Conservation (phyloP, 2,888 invertebrate species). For the Phytoseiulus persimilis region DNA sequence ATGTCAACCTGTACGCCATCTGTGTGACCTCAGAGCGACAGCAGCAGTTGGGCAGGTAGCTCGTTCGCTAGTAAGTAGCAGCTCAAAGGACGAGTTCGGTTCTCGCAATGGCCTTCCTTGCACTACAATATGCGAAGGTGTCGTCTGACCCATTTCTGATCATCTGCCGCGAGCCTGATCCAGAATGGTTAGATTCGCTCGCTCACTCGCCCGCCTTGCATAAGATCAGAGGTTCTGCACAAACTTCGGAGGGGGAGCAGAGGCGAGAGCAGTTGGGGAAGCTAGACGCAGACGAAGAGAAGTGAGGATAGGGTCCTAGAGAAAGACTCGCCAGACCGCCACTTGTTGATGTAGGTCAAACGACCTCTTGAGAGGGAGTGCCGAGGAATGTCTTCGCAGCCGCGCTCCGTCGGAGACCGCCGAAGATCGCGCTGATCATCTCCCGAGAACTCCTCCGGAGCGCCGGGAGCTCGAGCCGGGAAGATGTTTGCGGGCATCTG, state of each 20-base stretch:
- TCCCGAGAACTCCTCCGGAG: neutral
- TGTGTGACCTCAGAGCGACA: neutral
- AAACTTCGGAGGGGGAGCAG: neutral
- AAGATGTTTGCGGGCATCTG: neutral
- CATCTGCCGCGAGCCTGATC: neutral
- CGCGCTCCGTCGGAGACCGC: neutral
- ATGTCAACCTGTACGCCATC: neutral
- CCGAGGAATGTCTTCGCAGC: neutral
- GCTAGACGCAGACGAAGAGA: neutral
- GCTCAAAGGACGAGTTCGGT: neutral
- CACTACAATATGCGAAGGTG: neutral
- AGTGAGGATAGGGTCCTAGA: neutral
- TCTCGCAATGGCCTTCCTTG: neutral
- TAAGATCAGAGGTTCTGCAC: neutral
- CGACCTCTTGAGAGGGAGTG: neutral
- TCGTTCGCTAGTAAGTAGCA: neutral
- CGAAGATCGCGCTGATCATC: neutral
- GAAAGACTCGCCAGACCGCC: neutral
- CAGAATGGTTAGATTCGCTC: neutral
- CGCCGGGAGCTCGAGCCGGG: neutral
- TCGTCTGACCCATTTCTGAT: constrained; percentile 5
- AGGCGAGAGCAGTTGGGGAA: neutral
- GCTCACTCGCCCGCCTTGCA: neutral
- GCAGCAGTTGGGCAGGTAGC: neutral
- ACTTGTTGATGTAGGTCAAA: neutral